Conservation (phyloP, 53 echinoderm and acorn worm species). For the Henricia sp. region DNA sequence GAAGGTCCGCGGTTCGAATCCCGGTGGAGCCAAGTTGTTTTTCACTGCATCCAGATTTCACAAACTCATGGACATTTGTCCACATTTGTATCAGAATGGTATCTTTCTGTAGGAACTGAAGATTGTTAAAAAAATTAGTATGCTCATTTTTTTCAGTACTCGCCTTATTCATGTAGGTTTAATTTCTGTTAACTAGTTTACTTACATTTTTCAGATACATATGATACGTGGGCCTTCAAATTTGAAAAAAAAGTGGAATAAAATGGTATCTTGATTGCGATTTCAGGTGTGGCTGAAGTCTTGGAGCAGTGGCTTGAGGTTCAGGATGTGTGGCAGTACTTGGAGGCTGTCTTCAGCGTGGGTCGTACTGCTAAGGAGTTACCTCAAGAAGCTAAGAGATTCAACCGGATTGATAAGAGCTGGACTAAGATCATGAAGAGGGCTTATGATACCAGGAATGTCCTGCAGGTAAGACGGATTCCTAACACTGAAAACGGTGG, state of each 20-base stretch:
- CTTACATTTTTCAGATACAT: too few relatives aligned
- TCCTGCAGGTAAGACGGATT: conserved; percentile 93
- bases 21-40: too few relatives aligned
- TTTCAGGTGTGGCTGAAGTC: conserved; percentile 89
- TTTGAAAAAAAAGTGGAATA: not conserved
- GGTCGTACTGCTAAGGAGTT: conserved; percentile 92
- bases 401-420: conserved; percentile 94
- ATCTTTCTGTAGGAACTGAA: too few relatives aligned
- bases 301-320: conserved; percentile 99
- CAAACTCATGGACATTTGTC: too few relatives aligned
- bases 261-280: not conserved
- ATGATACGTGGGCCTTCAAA: not conserved
- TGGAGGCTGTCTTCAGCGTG: conserved; percentile 97
- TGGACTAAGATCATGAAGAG: conserved; percentile 99
- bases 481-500: too few relatives aligned
- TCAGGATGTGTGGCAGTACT: conserved; percentile 97
- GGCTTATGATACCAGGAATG: conserved; percentile 96
- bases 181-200: too few relatives aligned
- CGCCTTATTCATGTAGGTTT: too few relatives aligned
- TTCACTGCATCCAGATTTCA: too few relatives aligned
- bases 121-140: too few relatives aligned
- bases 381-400: conserved; percentile 97
- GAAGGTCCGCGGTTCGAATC: too few relatives aligned
- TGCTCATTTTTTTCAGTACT: too few relatives aligned
- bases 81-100: too few relatives aligned